Percentiles rank a stretch among this genome's conserved stretches.
These are phyloP conservation scores for Himalopsyche anomala DNA, from an alignment of 2,888 invertebrate genomes.

Conservation along the genomic window DNA sequence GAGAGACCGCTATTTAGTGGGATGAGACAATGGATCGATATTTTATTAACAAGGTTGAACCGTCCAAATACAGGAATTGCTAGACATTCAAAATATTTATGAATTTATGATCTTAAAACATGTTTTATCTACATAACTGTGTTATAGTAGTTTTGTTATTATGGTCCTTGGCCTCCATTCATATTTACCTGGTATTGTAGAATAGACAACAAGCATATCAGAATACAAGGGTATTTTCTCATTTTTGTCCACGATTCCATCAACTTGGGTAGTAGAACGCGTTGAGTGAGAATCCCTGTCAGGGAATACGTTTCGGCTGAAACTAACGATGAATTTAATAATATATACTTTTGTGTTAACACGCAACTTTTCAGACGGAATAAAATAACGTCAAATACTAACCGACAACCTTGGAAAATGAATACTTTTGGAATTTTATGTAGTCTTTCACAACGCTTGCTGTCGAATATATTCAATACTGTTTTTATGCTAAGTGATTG, in stretches of 20 bases:
- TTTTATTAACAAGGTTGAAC: background rate
- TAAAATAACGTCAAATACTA: too few relatives aligned
- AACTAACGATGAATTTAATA: too few relatives aligned
- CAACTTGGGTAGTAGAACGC: conserved; percentile 54
- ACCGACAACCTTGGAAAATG: too few relatives aligned
- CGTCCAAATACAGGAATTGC: background rate
- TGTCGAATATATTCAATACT: conserved; percentile 79
- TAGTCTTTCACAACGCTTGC: conserved; percentile 75
- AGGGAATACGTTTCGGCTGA: too few relatives aligned
- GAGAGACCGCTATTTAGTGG: too few relatives aligned
- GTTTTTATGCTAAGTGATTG: conserved; percentile 73
- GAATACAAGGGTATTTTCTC: conserved; percentile 71
- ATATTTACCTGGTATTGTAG: conserved; percentile 77
- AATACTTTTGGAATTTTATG: conserved; percentile 24
- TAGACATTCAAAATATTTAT: background rate
- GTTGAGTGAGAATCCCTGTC: background rate
- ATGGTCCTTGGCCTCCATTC: too few relatives aligned
- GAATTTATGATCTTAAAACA: too few relatives aligned
- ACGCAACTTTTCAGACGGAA: too few relatives aligned
- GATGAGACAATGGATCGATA: background rate
- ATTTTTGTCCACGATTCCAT: conserved; percentile 62
- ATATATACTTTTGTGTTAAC: too few relatives aligned
- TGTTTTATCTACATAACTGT: too few relatives aligned
- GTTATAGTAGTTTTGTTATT: too few relatives aligned
- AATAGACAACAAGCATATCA: conserved; percentile 82